Evolutionary conservation across 1,140 invertebrate species (phyloP), one percentile per base, ranked within the genome.

Genomic region (Drosophila kepulauana): DNA sequence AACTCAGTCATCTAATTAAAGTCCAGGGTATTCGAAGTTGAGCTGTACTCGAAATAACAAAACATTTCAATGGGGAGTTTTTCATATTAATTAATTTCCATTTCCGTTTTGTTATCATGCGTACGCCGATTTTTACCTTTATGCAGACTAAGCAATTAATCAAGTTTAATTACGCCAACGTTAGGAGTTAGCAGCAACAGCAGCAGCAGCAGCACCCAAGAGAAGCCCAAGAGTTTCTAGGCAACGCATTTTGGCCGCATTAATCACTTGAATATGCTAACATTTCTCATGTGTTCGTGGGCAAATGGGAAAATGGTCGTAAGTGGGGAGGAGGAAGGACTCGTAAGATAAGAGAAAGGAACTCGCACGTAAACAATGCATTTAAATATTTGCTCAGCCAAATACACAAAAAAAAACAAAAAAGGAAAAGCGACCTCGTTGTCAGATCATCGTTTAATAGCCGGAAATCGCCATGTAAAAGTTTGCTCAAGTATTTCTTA

Each of bases 1-100:
- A 13, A 5, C n/a, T 4, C 38, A 0, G 8, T 11, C n/a, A 43
- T 13, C 41, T 43, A 43, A 43, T 43, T 43, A 43, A 43, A 13
- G 49, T 33, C 5, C 5, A 58, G 64, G 35, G 61, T 52, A 68
- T 75, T 28, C 16, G 4, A 35, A 7, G 2, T 54, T 64, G 49
- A 41, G 48, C 56, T 58, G 33, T 33, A 33, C 61, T n/a, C 3
- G 8, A 25, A 25, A 46, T 30, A 35, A 41, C 8, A 67, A 84
- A 85, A 33, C 56, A 81, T 61, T 56, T 51, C 69, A 11, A 15
- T 15, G 30, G 51, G 33, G 25, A 61, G 52, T 49, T 67, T 61
- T 71, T 75, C 57, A 66, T 88, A 89, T 88, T 88, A 88, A 88
- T 88, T 88, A 88, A 88, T 88, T 88, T 88, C 85, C 84, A 85